Evolutionary conservation across 2,113 vertebrate species (phyloP).

Genomic region (Tetrao urogallus): DNA sequence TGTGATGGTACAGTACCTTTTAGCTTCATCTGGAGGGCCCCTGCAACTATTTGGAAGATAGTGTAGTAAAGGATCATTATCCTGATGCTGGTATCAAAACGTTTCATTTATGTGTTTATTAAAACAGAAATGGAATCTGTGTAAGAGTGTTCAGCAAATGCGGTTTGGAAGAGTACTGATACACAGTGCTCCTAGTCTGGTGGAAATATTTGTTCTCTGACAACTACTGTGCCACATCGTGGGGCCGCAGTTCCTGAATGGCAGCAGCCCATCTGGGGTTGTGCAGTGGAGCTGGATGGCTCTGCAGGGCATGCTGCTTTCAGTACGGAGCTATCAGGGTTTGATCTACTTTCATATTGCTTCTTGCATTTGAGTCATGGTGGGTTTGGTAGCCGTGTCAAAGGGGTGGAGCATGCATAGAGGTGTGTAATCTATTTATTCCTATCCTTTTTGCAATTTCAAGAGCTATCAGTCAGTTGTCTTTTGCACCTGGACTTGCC

Average conservation of each 20-base stretch:
- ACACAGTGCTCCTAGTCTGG: not conserved
- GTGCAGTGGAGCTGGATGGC: not conserved
- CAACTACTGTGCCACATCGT: not conserved
- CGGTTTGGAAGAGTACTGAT: not conserved
- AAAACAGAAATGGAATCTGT: not conserved
- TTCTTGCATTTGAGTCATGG: not conserved
- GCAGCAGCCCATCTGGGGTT: not conserved
- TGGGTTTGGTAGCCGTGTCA: not conserved
- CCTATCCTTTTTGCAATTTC: not conserved
- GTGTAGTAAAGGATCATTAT: not conserved
- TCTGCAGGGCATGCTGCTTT: not conserved
- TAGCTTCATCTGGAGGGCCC: not conserved
- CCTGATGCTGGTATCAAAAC: not conserved
- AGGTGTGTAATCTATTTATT: slow-evolving; percentile 2
- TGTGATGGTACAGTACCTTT: not conserved
- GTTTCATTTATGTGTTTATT: not conserved
- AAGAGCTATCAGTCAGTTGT: not conserved
- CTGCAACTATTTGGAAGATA: not conserved
- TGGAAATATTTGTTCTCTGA: not conserved
- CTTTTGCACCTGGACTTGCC: not conserved
- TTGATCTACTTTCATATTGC: not conserved
- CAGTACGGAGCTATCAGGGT: not conserved
- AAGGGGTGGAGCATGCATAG: not conserved
- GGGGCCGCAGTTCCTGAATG: not conserved
- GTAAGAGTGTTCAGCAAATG: not conserved